Evolutionary conservation across 92 coral and sea anemone genomes (phyloP).

Genomic region (Heliopora coerulea): DNA sequence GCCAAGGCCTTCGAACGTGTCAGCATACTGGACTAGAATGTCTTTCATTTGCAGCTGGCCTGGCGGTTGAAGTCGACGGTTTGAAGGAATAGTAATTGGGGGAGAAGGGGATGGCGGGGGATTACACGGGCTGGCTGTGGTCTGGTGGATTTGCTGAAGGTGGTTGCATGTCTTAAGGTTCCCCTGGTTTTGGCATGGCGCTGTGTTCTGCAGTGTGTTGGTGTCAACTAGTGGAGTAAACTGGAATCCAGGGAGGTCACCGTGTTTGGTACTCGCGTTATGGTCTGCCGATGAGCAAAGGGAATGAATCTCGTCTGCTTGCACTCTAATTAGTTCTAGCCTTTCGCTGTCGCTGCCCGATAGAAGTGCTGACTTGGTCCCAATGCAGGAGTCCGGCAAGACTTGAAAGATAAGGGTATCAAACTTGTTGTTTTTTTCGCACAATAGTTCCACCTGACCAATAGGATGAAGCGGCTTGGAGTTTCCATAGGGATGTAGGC

Average conservation of each 20-base stretch:
- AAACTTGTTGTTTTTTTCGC: slow-evolving; percentile 36
- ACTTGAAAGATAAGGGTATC: slow-evolving; percentile 50
- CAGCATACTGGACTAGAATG: slow-evolving; percentile 42
- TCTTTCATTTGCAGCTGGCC: slow-evolving; percentile 35
- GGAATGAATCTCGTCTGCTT: slow-evolving; percentile 60
- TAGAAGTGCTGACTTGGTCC: slow-evolving; percentile 48
- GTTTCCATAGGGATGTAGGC: slow-evolving; percentile 54
- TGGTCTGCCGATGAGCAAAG: no score
- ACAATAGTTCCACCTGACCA: slow-evolving; percentile 51
- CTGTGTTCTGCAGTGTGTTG: no score
- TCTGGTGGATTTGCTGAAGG: slow-evolving; percentile 20
- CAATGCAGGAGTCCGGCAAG: slow-evolving; percentile 40
- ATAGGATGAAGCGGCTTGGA: slow-evolving; percentile 48
- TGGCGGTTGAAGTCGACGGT: slow-evolving; percentile 29
- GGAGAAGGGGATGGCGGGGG: slow-evolving; percentile 5
- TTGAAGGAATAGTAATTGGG: no score
- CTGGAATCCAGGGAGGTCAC: no score
- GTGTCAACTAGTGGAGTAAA: no score
- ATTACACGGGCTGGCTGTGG: slow-evolving; percentile 2
- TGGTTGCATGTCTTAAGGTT: slow-evolving; percentile 35
- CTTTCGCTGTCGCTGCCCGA: slow-evolving; percentile 58
- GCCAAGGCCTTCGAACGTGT: slow-evolving; percentile 47
- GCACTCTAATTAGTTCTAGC: slow-evolving; percentile 47
- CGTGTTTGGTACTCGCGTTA: no score
- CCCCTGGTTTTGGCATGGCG: not conserved